Conservation (phyloP, 2,113 vertebrate species). For the Centropristis striata region DNA sequence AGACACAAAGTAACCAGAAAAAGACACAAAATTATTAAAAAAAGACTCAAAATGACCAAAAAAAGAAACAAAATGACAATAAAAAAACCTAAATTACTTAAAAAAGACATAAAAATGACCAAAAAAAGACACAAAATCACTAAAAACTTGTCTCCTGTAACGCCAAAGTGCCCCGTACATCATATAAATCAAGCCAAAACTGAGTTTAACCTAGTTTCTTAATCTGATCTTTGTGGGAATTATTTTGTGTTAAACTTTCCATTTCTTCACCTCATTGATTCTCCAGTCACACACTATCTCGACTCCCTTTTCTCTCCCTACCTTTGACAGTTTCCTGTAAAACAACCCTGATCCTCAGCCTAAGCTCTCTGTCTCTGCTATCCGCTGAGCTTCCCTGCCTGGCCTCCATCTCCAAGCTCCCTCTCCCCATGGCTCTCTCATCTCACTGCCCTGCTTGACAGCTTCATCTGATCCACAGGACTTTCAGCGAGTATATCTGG, state of each 20-base stretch:
- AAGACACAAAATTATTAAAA: too few species aligned
- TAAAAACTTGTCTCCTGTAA: not conserved
- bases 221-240: slow-evolving; percentile 76
- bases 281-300: slow-evolving; percentile 71
- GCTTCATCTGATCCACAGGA: slow-evolving; percentile 84
- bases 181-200: slow-evolving; percentile 40
- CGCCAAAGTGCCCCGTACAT: not conserved
- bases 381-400: slow-evolving; percentile 78
- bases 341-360: slow-evolving; percentile 80
- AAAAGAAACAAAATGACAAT: too few species aligned
- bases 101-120: too few species aligned
- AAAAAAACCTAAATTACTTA: too few species aligned
- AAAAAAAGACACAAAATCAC: too few species aligned
- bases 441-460: slow-evolving; percentile 82
- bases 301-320: slow-evolving; percentile 60
- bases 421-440: slow-evolving; percentile 76
- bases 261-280: slow-evolving; percentile 55
- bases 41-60: too few species aligned
- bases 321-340: slow-evolving; percentile 81
- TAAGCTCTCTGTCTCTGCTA: slow-evolving; percentile 82
- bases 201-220: slow-evolving; percentile 60
- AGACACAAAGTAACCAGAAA: too few species aligned
- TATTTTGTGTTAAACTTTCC: slow-evolving; percentile 67
- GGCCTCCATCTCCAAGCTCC: slow-evolving; percentile 77
- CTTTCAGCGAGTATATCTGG: slow-evolving; percentile 78